Conservation (phyloP, 2,888 invertebrate species). For the Thymelicus lineola region DNA sequence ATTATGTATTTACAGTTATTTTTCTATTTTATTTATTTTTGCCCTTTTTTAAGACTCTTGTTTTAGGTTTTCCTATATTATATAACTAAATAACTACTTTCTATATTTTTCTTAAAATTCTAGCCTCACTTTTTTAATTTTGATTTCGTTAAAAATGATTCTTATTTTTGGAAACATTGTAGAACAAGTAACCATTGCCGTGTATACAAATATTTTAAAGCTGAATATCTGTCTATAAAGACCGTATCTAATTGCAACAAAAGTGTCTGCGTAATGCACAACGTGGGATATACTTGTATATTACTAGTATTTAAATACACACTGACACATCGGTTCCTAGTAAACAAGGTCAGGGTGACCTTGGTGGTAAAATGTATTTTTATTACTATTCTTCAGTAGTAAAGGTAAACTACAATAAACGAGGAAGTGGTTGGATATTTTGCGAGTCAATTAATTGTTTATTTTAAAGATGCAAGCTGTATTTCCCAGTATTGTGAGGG, state of each 20-base stretch:
- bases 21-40: no score
- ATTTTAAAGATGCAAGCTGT: constrained; percentile 59
- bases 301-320: constrained; percentile 55
- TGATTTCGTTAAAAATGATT: no score
- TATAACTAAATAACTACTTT: no score
- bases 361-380: constrained; percentile 71
- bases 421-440: constrained; percentile 70
- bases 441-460: constrained; percentile 62
- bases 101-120: no score
- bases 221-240: constrained; percentile 6
- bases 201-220: not conserved
- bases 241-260: constrained; percentile 38
- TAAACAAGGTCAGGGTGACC: constrained; percentile 78
- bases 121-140: no score
- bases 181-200: not conserved
- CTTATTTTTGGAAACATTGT: not conserved
- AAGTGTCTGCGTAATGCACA: constrained; percentile 44
- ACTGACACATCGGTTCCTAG: constrained; percentile 70
- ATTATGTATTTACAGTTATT: no score
- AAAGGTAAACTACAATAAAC: constrained; percentile 74
- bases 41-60: no score
- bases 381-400: constrained; percentile 73
- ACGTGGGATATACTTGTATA: constrained; percentile 44
- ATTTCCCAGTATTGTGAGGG: constrained; percentile 57
- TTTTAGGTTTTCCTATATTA: no score